These are phyloP conservation scores for Napeogenes sylphis DNA, from an alignment of 2,888 invertebrate genomes.

Conservation along the genomic window DNA sequence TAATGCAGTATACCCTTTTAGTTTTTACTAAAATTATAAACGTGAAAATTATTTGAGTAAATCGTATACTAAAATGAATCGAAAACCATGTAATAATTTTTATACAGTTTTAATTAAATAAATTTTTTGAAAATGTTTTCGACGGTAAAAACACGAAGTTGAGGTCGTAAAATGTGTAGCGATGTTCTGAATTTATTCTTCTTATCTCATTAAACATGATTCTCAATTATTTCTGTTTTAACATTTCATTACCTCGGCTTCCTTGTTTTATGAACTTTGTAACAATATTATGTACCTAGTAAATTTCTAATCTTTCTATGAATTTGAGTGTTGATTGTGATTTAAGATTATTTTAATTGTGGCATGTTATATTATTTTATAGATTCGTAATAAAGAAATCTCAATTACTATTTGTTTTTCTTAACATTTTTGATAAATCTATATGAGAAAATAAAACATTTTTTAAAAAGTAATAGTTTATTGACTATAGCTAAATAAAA, in stretches of 20 bases:
- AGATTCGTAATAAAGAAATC: constrained; percentile 46
- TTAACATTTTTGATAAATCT: not conserved
- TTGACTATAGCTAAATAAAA: constrained; percentile 36
- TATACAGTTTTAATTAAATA: not conserved
- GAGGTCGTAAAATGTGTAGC: constrained; percentile 65
- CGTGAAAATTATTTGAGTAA: no score
- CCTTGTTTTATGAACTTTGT: constrained; percentile 55
- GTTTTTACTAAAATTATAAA: no score
- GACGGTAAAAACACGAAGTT: constrained; percentile 45
- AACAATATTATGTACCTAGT: constrained; percentile 37
- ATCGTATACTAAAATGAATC: no score
- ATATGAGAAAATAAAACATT: constrained; percentile 24
- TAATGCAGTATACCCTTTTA: no score
- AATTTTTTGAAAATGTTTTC: constrained; percentile 14
- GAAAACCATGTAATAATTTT: not conserved
- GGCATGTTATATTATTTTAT: constrained; percentile 46
- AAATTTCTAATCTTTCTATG: constrained; percentile 46
- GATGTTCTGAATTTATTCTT: constrained; percentile 22
- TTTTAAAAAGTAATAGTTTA: constrained; percentile 47
- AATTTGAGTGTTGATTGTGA: constrained; percentile 51
- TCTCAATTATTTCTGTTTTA: constrained; percentile 20
- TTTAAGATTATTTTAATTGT: constrained; percentile 43
- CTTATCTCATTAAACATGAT: constrained; percentile 5
- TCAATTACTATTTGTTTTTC: constrained; percentile 2
- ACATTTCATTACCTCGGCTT: constrained; percentile 71